Conservation (phyloP, 2,888 invertebrate genomes). For the Torymus aiolomorphi region DNA sequence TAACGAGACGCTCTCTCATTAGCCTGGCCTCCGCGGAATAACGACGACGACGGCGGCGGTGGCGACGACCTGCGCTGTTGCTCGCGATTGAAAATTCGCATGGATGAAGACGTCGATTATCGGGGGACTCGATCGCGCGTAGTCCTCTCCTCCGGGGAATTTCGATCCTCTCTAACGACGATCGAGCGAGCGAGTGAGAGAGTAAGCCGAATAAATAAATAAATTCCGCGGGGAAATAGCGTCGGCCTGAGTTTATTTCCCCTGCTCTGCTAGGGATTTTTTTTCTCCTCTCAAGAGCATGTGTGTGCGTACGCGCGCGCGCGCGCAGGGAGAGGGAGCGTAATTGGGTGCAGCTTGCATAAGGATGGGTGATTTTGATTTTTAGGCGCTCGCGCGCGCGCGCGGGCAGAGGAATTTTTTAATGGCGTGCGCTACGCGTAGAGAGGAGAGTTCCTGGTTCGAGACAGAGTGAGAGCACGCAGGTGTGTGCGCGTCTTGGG, state of each 20-base stretch:
- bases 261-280: too few species aligned
- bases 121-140: slow-evolving; percentile 3
- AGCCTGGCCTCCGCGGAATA: slow-evolving; percentile 15
- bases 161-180: slow-evolving; percentile 1
- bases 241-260: too few species aligned
- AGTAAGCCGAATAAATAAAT: slow-evolving; percentile 38
- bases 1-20: slow-evolving; percentile 40
- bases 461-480: too few species aligned
- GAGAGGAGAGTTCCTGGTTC: too few species aligned
- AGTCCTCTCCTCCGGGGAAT: not conserved
- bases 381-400: not conserved
- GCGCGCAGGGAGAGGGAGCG: not conserved
- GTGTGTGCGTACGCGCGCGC: too few species aligned
- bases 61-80: not conserved
- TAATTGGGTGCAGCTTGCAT: slow-evolving; percentile 27
- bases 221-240: slow-evolving; percentile 33
- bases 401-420: too few species aligned
- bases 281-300: too few species aligned
- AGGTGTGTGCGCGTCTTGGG: too few species aligned
- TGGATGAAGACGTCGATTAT: slow-evolving; percentile 46
- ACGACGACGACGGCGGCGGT: not conserved
- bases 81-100: slow-evolving; percentile 40
- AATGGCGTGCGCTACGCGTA: too few species aligned
- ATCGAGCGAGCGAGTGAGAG: too few species aligned
- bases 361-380: not conserved